Percentiles rank a stretch among this genome's conserved stretches.
These are phyloP conservation scores for Prosapia bicincta DNA, from an alignment of 2,888 invertebrate species.

Conservation along the genomic window DNA sequence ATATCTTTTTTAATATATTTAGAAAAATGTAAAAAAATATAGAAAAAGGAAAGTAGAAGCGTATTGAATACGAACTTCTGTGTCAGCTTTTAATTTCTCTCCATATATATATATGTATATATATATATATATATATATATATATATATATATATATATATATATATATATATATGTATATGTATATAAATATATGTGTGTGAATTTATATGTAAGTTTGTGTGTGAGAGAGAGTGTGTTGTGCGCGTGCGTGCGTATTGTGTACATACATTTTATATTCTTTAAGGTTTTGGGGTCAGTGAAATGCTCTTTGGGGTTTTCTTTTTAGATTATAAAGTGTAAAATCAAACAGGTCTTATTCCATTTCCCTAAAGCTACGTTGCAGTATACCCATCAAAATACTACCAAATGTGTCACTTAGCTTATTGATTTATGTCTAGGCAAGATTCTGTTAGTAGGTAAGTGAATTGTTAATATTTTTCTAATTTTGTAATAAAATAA, in stretches of 20 bases:
- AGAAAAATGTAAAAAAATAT: background rate
- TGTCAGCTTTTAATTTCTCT: too few species aligned
- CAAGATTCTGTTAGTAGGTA: slow-evolving; percentile 27
- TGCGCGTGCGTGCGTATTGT: background rate
- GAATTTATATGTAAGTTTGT: too few species aligned
- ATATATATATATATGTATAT: too few species aligned
- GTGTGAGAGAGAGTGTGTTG: too few species aligned
- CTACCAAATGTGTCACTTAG: slow-evolving; percentile 6
- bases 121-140: too few species aligned
- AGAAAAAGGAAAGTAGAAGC: background rate
- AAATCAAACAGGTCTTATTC: background rate
- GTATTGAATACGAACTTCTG: background rate
- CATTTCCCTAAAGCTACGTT: background rate
- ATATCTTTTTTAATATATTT: background rate
- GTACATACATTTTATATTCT: background rate
- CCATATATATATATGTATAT: too few species aligned
- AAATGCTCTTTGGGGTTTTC: background rate
- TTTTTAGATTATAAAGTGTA: background rate
- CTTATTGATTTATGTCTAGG: slow-evolving; percentile 18
- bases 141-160: too few species aligned
- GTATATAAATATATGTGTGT: too few species aligned
- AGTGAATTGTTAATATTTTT: slow-evolving; percentile 29
- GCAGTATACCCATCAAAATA: slow-evolving; percentile 10
- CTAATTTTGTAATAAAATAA: slow-evolving; percentile 29
- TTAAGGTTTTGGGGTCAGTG: background rate